Base-by-base conservation (phyloP, 2,113 vertebrate genomes). In the Channa maculata region DNA sequence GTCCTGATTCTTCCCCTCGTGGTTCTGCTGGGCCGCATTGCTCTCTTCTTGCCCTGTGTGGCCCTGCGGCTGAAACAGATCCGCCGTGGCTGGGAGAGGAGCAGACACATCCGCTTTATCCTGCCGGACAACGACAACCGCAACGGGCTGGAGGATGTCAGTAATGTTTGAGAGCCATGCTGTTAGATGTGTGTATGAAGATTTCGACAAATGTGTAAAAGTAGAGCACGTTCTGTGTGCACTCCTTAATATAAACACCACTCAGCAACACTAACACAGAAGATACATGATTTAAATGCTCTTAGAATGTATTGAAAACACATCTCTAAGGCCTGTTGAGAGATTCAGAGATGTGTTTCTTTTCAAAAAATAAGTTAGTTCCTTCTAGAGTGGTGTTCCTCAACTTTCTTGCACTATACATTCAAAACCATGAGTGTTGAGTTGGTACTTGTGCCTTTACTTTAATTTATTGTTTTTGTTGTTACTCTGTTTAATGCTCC, bases 21-120 rank as follows among this genome's bases (percentile, higher is more conserved):
- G 0, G 90, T 96, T 3, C 95, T 99, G 89, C 79, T 97, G 67
- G 94, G 94, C 49, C 96, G 94, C 71, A 66, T 92, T 71, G 76
- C 92, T 54, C 94, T 98, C 71, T 77, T 85, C 1, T 72, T 96
- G 65, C 97, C 97, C 53, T 98, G 96, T 82, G 3, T 96, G 60
- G 80, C 81, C 11, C 65, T 15, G 13, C 95, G 93, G 71, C 96
- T 99, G 46, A 0, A 61, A 64, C 83, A 66, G 49, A 98, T 99
- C 92, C 96, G 98, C 51, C 95, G 95, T 14, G 98, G 98, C 86
- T 98, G 97, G 96, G 97, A 99, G 88, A 93, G 86, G 67, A 92
- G 82, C 7, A 80, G 88, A 1, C 80, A 91, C 0, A 65, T 91
- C 70, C 82, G 88, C 61, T 93, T 91, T 84, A 63, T 68, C 0